Percentiles rank a stretch among this genome's conserved stretches.
These are phyloP conservation scores for Pachliopta kotzebuea DNA, from an alignment of 2,888 invertebrate genomes.

Conservation along the genomic window DNA sequence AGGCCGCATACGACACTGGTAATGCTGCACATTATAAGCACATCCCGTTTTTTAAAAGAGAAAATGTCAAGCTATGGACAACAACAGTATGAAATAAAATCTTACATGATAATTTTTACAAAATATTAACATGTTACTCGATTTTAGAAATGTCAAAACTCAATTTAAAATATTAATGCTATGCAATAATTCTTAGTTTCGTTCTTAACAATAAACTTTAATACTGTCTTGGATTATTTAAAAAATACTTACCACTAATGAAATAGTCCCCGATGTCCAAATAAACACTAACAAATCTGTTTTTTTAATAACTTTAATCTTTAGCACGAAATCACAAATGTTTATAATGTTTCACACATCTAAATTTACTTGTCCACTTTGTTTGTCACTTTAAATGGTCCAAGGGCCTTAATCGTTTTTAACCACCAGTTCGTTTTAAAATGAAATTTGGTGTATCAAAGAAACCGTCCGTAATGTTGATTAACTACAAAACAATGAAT, in stretches of 20 bases:
- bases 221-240: background rate
- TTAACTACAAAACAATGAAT: constrained; percentile 1
- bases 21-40: constrained; percentile 11
- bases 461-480: background rate
- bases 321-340: constrained; percentile 58
- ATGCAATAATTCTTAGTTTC: background rate
- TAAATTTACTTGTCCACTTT: constrained; percentile 53
- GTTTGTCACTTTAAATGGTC: constrained; percentile 56
- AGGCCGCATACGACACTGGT: constrained; percentile 53
- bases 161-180: too few relatives aligned
- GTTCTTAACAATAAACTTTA: background rate
- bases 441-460: background rate
- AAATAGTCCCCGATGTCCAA: constrained; percentile 23
- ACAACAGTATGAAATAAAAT: background rate
- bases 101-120: background rate
- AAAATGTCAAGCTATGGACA: background rate
- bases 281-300: constrained; percentile 9
- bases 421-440: constrained; percentile 22
- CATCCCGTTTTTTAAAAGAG: background rate
- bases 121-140: background rate
- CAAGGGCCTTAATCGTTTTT: constrained; percentile 34
- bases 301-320: constrained; percentile 34
- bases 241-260: constrained; percentile 23
- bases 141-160: background rate
- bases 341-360: constrained; percentile 48